A percentile compares a stretch with the other conserved stretches of the same genome.
These are phyloP conservation scores for Microdon myrmicae DNA, from an alignment of 2,888 invertebrate species.

Conservation along the genomic window DNA sequence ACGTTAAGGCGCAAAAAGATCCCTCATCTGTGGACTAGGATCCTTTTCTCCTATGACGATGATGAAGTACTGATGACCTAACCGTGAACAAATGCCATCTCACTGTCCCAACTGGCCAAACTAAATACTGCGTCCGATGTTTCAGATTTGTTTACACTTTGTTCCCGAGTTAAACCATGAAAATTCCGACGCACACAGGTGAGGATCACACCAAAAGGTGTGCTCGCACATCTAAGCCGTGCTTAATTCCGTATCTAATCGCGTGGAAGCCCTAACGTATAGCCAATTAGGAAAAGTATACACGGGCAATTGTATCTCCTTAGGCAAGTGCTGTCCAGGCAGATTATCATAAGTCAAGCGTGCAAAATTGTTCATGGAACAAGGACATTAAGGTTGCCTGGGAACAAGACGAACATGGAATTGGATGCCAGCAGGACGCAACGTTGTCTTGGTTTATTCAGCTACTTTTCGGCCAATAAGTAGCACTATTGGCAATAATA, in stretches of 20 bases:
- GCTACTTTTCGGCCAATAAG: conserved; percentile 52
- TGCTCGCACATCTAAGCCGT: conserved; percentile 26
- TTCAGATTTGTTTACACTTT: conserved; percentile 40
- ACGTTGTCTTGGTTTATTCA: too few species aligned
- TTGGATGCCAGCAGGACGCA: too few species aligned
- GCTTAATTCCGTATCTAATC: conserved; percentile 47
- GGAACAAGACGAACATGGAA: too few species aligned
- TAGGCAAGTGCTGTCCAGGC: conserved; percentile 15
- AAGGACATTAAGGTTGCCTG: too few species aligned
- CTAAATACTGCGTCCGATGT: not conserved
- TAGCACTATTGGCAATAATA: conserved; percentile 33
- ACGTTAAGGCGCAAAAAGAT: too few species aligned
- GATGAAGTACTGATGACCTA: conserved; percentile 18
- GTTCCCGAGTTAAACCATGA: conserved; percentile 48
- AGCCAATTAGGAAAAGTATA: conserved; percentile 61
- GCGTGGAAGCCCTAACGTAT: conserved; percentile 57
- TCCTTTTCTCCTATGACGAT: too few species aligned
- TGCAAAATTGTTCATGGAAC: too few species aligned
- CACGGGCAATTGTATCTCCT: conserved; percentile 11
- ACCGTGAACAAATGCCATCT: not conserved
- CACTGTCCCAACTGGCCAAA: conserved; percentile 11
- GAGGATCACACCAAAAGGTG: too few species aligned
- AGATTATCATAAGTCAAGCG: too few species aligned
- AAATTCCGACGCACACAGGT: conserved; percentile 44
- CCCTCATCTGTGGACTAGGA: not conserved